phyloP scores from a whole-genome alignment of 2,888 invertebrate species.

The Nasonia oneida region DNA sequence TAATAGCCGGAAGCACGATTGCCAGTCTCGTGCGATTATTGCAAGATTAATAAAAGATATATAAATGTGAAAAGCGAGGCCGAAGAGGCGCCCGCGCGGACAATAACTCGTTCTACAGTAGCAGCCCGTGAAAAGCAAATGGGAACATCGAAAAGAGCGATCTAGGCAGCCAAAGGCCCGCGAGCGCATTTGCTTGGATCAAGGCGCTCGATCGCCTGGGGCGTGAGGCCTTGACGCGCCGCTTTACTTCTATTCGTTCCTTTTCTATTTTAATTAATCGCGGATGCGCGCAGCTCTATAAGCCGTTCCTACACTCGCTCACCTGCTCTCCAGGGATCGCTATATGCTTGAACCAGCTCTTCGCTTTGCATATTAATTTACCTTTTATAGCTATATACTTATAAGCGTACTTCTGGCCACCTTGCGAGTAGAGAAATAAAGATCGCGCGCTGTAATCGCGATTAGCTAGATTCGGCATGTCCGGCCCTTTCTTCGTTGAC shows the following conservation, averaged over 20 bases:
- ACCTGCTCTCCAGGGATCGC: constrained; percentile 19
- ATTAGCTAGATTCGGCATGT: neutral
- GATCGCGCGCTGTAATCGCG: neutral
- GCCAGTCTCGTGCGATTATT: no score
- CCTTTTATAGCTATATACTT: no score
- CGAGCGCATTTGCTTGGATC: constrained; percentile 68
- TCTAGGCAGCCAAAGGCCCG: constrained; percentile 66
- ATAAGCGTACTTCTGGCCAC: no score
- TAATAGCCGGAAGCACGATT: no score
- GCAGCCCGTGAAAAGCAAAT: neutral
- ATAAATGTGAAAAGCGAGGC: no score
- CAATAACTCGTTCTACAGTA: no score
- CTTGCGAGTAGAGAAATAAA: neutral
- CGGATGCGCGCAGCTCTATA: no score
- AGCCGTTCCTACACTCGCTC: neutral
- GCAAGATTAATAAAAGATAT: no score
- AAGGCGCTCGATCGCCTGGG: constrained; percentile 74
- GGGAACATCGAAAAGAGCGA: constrained; percentile 38
- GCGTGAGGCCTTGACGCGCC: constrained; percentile 69
- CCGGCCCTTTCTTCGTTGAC: no score
- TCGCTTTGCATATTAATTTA: no score
- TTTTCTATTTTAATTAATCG: constrained; percentile 65
- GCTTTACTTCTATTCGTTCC: constrained; percentile 60
- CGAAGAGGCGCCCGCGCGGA: no score
- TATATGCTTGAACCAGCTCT: no score